Conservation (phyloP, 2,113 vertebrate genomes). For the Gallinago jamesoni region DNA sequence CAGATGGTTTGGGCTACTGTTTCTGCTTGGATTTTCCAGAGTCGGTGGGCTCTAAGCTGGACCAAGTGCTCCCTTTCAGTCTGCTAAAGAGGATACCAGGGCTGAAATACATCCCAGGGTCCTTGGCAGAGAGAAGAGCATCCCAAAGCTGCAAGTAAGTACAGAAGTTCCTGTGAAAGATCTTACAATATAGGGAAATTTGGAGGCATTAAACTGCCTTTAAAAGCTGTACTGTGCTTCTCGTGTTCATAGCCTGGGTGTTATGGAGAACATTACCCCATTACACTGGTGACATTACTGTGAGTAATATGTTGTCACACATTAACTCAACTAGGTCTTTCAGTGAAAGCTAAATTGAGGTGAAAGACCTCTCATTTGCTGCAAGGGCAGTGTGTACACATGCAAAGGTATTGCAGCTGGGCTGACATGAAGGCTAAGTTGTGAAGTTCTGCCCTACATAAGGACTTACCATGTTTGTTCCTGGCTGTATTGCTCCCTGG, state of each 20-base stretch:
- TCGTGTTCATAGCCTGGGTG: neutral
- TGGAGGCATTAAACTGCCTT: neutral
- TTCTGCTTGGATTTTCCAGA: slow-evolving; percentile 77
- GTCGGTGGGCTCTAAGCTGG: slow-evolving; percentile 65
- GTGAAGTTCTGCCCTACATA: neutral
- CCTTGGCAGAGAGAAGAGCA: slow-evolving; percentile 74
- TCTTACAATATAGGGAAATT: neutral
- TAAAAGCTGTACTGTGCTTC: neutral
- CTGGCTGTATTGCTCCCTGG: neutral
- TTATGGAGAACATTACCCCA: neutral
- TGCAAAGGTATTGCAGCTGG: neutral
- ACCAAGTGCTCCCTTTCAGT: slow-evolving; percentile 77
- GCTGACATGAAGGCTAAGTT: neutral
- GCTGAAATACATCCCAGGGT: slow-evolving; percentile 78
- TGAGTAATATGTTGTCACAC: neutral
- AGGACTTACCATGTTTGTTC: neutral
- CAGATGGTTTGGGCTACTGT: slow-evolving; percentile 81
- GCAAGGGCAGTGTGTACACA: neutral
- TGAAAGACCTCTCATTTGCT: neutral
- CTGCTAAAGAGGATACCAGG: slow-evolving; percentile 72
- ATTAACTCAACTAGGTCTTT: neutral
- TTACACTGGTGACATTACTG: neutral
- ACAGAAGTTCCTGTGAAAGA: neutral
- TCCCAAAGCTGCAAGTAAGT: slow-evolving; percentile 73
- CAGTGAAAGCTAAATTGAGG: neutral